Evolutionary conservation across 2,113 vertebrate genomes (phyloP).

Genomic region (Anseranas semipalmata): DNA sequence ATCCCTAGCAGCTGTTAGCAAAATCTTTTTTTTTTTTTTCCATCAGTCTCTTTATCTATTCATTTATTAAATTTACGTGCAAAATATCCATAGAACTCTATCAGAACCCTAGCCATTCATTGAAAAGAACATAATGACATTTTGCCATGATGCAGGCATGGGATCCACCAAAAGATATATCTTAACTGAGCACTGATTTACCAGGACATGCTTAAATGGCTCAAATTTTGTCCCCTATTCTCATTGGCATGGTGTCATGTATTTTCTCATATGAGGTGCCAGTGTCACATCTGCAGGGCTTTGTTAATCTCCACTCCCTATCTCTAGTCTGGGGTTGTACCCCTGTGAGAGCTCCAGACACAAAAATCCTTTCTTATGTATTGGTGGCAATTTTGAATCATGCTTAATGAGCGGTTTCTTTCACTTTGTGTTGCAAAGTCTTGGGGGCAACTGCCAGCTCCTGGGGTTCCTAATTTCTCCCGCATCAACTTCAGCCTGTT

Average conservation of each 20-base stretch:
- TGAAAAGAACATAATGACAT: background rate
- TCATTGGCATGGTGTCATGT: background rate
- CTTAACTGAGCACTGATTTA: background rate
- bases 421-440: background rate
- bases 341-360: background rate
- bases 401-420: background rate
- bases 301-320: background rate
- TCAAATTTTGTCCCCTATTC: background rate
- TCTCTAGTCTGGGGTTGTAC: background rate
- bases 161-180: background rate
- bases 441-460: background rate
- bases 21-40: background rate
- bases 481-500: background rate
- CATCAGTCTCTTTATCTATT: background rate
- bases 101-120: background rate
- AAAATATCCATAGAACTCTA: background rate
- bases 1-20: background rate
- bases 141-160: background rate
- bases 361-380: background rate
- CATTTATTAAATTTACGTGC: background rate
- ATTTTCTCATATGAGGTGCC: background rate
- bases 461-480: background rate
- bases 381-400: rapidly evolving
- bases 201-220: background rate
- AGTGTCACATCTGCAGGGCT: background rate